Percentiles rank a stretch among this genome's conserved stretches.
Conservation (phyloP, 2,113 vertebrate species). For the Uropsilus gracilis region DNA sequence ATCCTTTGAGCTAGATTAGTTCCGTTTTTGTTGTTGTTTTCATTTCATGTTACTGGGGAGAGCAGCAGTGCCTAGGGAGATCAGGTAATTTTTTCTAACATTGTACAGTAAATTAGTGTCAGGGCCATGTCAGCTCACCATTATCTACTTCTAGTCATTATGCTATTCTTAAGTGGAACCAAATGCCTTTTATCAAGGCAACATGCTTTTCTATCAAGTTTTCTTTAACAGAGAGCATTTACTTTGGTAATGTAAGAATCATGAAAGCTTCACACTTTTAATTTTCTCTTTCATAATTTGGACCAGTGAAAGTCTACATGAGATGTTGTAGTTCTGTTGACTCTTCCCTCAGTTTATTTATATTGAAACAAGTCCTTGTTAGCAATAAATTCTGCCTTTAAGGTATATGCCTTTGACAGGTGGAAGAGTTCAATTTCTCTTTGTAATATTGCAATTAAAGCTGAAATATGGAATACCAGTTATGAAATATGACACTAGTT, state of each 20-base stretch:
- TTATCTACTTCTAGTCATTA: not conserved
- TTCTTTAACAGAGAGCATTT: slow-evolving; percentile 6
- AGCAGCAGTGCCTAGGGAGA: slow-evolving; percentile 26
- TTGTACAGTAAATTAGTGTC: slow-evolving; percentile 48
- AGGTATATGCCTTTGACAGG: not conserved
- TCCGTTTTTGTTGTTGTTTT: slow-evolving; percentile 52
- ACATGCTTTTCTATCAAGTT: not conserved
- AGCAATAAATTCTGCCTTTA: not conserved
- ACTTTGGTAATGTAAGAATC: slow-evolving; percentile 38
- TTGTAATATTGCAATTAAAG: slow-evolving; percentile 43
- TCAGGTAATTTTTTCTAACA: slow-evolving; percentile 61
- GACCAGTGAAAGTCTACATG: slow-evolving; percentile 22
- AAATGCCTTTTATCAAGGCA: not conserved
- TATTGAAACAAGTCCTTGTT: slow-evolving; percentile 26
- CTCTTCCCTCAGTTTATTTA: slow-evolving; percentile 45
- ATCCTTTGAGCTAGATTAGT: slow-evolving; percentile 19
- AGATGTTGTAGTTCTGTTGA: slow-evolving; percentile 44
- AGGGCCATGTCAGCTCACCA: not conserved
- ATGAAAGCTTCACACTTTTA: slow-evolving; percentile 31
- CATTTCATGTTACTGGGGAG: slow-evolving; percentile 42
- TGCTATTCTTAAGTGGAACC: not conserved
- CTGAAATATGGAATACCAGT: slow-evolving; percentile 10
- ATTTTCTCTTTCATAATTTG: slow-evolving; percentile 63
- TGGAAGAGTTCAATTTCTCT: not conserved
- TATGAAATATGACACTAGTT: not conserved